Base-by-base conservation (phyloP, 2,113 vertebrate species). In the Anarhynchus alexandrinus region DNA sequence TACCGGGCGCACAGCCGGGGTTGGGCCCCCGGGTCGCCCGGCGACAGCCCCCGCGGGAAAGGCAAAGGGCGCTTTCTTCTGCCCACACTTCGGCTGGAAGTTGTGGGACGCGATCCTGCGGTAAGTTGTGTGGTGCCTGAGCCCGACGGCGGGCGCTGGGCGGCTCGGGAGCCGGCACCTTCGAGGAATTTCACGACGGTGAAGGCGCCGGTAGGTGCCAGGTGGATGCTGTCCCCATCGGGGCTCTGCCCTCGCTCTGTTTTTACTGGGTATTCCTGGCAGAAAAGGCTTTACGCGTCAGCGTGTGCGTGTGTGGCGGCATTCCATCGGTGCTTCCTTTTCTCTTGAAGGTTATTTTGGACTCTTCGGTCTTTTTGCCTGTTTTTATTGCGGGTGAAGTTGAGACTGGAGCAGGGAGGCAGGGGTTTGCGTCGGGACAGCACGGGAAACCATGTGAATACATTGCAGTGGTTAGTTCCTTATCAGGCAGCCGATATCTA, bases 61-160 rank as follows among this genome's bases (percentile, higher is more conserved):
- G 32, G 58, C 15, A 2, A 6, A 27, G 27, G 67, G 51, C 27
- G 19, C 23, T 45, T 45, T 27, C 38, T 17, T 3, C 32, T 71
- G 82, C 40, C 72, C 3, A 8, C 51, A 7, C 12, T 51, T 51
- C 16, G 52, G 30, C 90, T 27, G 42, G 62, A 49, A 88, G 80
- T 55, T 83, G 7, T 16, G 86, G 45, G 73, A 13, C 55, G 69
- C 13, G 34, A 1, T 45, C 61, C 51, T 64, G 72, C 27, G 61
- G 54, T 18, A 12, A 4, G 34, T 5, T 5, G 3, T 2, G 2
- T 2, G 6, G 69, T 29, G 69, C 5, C 21, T 1, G 55, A 69
- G 70, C 55, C 54, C 8, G 82, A 57, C 1, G 49, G 64, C 81
- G 6, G 71, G 72, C 36, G 71, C 85, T 16, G 84, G 23, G 71